These are phyloP conservation scores for Neogale vison DNA, from an alignment of 2,113 vertebrate species.

Conservation along the genomic window DNA sequence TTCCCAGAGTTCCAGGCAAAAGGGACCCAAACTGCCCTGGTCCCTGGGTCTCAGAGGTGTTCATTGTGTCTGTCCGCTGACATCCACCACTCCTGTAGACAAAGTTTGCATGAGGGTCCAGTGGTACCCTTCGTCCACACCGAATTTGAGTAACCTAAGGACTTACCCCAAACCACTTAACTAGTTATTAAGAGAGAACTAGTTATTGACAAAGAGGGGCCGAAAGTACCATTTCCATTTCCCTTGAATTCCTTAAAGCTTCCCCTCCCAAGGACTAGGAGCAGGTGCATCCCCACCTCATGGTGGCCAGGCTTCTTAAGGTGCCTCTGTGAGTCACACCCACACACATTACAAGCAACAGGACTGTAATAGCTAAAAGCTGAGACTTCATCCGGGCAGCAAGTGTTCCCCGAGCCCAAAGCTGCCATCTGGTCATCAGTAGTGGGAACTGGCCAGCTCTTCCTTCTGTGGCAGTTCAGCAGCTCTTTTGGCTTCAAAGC, in stretches of 20 bases:
- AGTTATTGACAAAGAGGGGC: not conserved
- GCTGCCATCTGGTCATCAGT: constrained; percentile 3
- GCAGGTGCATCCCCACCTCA: not conserved
- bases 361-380: constrained; percentile 11
- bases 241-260: not conserved
- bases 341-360: constrained; percentile 36
- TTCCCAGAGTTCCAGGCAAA: not conserved
- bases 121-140: accelerated
- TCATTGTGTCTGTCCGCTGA: not conserved
- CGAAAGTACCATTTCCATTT: constrained; percentile 14
- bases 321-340: not conserved
- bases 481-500: not conserved
- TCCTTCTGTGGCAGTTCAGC: not conserved
- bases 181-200: not conserved
- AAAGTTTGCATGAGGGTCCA: not conserved
- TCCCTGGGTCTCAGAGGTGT: not conserved
- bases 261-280: not conserved
- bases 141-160: not conserved
- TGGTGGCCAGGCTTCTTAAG: not conserved
- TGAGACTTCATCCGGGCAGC: constrained; percentile 56
- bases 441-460: not conserved
- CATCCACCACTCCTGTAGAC: not conserved
- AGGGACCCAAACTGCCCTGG: accelerated
- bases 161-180: not conserved
- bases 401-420: constrained; percentile 38